phyloP scores from a whole-genome alignment of 2,113 vertebrate genomes.

The Cebidichthys violaceus region DNA sequence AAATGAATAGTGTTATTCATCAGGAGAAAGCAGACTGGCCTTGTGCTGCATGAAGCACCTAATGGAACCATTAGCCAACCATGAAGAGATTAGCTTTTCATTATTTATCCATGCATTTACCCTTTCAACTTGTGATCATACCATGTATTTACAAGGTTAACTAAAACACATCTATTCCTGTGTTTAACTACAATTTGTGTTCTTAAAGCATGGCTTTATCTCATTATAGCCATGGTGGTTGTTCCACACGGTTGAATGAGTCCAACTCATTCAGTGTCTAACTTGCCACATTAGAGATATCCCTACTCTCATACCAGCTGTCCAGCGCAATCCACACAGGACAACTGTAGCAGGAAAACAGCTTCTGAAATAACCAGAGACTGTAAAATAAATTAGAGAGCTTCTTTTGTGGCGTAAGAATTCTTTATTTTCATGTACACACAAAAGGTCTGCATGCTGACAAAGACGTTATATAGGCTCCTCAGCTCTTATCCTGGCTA shows the following conservation, averaged over 20 bases:
- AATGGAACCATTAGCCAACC: not conserved
- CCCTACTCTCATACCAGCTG: slow-evolving; percentile 42
- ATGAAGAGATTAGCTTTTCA: not conserved
- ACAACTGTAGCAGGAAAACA: slow-evolving; percentile 12
- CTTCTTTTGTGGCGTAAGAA: not conserved
- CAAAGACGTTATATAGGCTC: not conserved
- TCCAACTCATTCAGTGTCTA: slow-evolving; percentile 2
- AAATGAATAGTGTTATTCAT: not conserved
- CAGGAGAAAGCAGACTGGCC: not conserved
- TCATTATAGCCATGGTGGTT: slow-evolving; percentile 6
- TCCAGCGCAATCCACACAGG: slow-evolving; percentile 18
- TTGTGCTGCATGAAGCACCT: not conserved
- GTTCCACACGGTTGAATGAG: slow-evolving; percentile 6
- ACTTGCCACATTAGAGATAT: slow-evolving; percentile 20
- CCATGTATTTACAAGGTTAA: not conserved
- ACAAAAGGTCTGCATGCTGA: not conserved
- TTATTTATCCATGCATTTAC: not conserved
- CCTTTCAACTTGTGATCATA: not conserved
- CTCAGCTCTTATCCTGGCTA: not conserved
- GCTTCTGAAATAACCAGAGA: not conserved
- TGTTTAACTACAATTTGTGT: not conserved
- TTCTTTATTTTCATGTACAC: not conserved
- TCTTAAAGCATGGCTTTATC: not conserved
- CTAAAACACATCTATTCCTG: not conserved
- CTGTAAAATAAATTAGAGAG: not conserved